phyloP scores from a whole-genome alignment of 2,113 vertebrate species.

The Oenanthe oenanthe region DNA sequence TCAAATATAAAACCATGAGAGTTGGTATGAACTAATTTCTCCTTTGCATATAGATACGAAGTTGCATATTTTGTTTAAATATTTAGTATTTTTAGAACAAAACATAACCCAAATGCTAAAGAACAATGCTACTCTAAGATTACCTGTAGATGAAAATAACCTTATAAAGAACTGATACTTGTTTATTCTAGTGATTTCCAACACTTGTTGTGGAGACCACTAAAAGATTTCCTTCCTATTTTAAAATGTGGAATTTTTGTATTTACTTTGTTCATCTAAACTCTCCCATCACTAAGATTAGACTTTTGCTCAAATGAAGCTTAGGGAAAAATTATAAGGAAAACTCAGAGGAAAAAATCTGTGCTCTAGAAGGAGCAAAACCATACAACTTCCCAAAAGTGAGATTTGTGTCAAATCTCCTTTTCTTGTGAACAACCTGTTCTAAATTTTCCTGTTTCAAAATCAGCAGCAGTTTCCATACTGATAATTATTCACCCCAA shows the following conservation, averaged over 20 bases:
- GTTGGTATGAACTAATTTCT: not conserved
- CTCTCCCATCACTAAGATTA: not conserved
- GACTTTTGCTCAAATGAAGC: not conserved
- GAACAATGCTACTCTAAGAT: not conserved
- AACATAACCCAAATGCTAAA: not conserved
- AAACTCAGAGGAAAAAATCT: not conserved
- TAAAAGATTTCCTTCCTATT: not conserved
- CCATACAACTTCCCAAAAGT: not conserved
- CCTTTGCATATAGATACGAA: not conserved
- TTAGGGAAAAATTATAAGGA: rapidly evolving
- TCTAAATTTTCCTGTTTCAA: not conserved
- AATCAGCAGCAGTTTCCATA: not conserved
- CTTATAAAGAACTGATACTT: not conserved
- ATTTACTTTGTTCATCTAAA: not conserved
- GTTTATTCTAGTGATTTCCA: not conserved
- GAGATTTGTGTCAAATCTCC: not conserved
- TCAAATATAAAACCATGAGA: not conserved
- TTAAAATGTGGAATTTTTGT: not conserved
- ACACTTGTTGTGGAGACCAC: not conserved
- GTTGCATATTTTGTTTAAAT: not conserved
- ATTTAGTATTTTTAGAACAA: not conserved
- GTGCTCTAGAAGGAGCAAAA: not conserved
- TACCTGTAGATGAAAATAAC: not conserved
- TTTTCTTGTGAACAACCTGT: not conserved
- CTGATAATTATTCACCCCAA: not conserved